phyloP scores from a whole-genome alignment of 1,140 invertebrate species.

The Armadillidium nasatum region DNA sequence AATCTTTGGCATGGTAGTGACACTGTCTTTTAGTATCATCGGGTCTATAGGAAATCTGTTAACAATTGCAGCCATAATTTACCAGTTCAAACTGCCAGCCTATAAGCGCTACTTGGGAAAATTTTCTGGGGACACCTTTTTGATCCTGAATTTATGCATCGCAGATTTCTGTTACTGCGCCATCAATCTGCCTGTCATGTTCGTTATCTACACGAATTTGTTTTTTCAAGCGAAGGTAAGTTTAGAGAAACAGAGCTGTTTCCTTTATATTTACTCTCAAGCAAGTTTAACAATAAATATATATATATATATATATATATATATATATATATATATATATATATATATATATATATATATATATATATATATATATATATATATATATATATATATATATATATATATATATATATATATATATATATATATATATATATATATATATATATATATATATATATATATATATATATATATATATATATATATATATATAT shows the following conservation, averaged over 20 bases:
- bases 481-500: slow-evolving; percentile 6
- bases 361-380: too few species aligned
- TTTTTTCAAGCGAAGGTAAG: neutral
- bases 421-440: too few species aligned
- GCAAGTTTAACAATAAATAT: too few species aligned
- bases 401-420: too few species aligned
- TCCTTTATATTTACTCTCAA: neutral
- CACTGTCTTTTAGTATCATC: neutral
- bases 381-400: too few species aligned
- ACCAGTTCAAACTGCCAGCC: neutral
- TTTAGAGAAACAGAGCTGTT: neutral
- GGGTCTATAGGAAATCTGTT: slow-evolving; percentile 1
- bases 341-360: too few species aligned
- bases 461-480: too few species aligned
- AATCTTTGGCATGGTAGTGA: slow-evolving; percentile 10
- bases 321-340: too few species aligned
- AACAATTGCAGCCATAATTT: neutral
- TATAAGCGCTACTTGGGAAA: slow-evolving; percentile 27
- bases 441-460: too few species aligned
- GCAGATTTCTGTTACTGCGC: slow-evolving; percentile 40
- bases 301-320: too few species aligned
- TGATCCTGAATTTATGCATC: slow-evolving; percentile 41
- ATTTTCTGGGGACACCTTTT: slow-evolving; percentile 34
- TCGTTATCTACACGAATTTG: slow-evolving; percentile 32
- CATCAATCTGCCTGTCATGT: slow-evolving; percentile 39